phyloP scores from a whole-genome alignment of 2,888 invertebrate species.

The Lochmaea crataegi region DNA sequence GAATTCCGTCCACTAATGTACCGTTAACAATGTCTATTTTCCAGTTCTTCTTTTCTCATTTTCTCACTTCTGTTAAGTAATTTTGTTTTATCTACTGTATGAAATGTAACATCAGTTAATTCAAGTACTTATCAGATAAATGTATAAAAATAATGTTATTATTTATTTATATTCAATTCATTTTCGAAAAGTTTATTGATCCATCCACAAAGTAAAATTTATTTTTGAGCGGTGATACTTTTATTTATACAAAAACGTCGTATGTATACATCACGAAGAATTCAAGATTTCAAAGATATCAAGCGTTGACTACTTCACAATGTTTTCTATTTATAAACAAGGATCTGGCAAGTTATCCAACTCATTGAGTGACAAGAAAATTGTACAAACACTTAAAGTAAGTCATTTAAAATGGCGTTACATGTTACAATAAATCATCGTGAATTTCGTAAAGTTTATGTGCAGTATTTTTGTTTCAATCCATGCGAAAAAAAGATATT shows the following conservation, averaged over 20 bases:
- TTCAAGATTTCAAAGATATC: conserved; percentile 18
- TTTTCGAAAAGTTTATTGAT: too few species aligned
- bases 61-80: too few species aligned
- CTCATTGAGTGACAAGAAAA: conserved; percentile 38
- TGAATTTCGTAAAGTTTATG: background rate
- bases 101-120: too few species aligned
- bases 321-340: conserved; percentile 39
- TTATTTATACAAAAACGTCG: conserved; percentile 14
- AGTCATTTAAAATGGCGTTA: conserved; percentile 35
- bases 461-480: too few species aligned
- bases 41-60: too few species aligned
- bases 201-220: background rate
- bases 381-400: conserved; percentile 40
- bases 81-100: too few species aligned
- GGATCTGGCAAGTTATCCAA: conserved; percentile 35
- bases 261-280: conserved; percentile 2
- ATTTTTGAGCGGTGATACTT: background rate
- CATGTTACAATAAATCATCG: conserved; percentile 31
- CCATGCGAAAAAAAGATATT: background rate
- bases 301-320: conserved; percentile 18
- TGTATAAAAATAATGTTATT: too few species aligned
- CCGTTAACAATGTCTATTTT: too few species aligned
- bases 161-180: too few species aligned
- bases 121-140: too few species aligned
- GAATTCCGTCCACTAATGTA: too few species aligned